A percentile compares a stretch with the other conserved stretches of the same genome.
Evolutionary conservation across 2,888 invertebrate species (phyloP).

Genomic region (Rhagonycha fulva): DNA sequence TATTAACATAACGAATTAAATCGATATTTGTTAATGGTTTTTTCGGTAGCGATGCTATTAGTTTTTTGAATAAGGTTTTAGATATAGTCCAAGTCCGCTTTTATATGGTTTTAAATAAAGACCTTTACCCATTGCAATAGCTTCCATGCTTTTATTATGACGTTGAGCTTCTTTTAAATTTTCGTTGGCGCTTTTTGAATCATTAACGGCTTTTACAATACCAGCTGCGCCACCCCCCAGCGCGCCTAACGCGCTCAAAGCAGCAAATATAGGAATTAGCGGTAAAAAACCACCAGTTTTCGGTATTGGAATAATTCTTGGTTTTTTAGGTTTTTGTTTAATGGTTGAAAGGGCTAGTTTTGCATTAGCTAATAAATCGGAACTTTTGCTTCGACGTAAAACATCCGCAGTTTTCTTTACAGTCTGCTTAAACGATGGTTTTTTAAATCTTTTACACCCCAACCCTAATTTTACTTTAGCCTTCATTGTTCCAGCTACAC

Average conservation of each 20-base stretch:
- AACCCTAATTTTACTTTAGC: too few species aligned
- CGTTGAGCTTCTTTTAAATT: constrained; percentile 41
- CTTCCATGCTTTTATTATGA: constrained; percentile 50
- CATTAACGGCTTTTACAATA: constrained; percentile 45
- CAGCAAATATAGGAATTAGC: constrained; percentile 36
- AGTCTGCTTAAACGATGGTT: constrained; percentile 13
- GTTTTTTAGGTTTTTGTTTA: constrained; percentile 6
- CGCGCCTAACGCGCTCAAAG: constrained; percentile 47
- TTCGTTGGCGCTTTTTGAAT: constrained; percentile 43
- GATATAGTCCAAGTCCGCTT: constrained; percentile 33
- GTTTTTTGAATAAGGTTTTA: constrained; percentile 29
- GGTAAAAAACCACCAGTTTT: constrained; percentile 44
- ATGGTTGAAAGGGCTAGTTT: neutral
- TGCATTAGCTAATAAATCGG: neutral
- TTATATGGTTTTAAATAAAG: constrained; percentile 36
- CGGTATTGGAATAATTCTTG: constrained; percentile 41
- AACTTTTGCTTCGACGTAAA: neutral
- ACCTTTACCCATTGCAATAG: constrained; percentile 42
- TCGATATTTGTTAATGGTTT: constrained; percentile 9
- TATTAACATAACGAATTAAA: neutral
- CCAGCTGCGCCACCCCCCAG: constrained; percentile 47
- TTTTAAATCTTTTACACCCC: neutral
- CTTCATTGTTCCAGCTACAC: too few species aligned
- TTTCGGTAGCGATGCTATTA: neutral
- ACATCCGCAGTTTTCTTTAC: constrained; percentile 17